Conservation (phyloP, 2,888 invertebrate genomes). For the Chelonus formosanus region DNA sequence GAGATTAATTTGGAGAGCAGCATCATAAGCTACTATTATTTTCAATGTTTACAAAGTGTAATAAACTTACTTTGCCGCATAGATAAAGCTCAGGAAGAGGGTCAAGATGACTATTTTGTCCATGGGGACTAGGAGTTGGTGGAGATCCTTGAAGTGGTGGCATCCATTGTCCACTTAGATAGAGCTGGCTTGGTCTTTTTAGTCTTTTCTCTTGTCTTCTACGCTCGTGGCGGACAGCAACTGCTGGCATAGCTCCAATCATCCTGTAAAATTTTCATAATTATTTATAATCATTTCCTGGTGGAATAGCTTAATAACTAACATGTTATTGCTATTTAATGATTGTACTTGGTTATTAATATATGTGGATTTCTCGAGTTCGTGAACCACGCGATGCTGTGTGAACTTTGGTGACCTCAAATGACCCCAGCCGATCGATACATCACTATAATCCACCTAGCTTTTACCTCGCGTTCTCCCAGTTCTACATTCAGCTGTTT, state of each 20-base stretch:
- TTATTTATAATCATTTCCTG: constrained; percentile 1
- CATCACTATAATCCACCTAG: constrained; percentile 50
- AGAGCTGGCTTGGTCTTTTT: constrained; percentile 72
- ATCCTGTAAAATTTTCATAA: constrained; percentile 66
- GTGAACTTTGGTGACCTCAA: constrained; percentile 62
- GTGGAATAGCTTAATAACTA: not conserved
- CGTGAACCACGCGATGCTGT: constrained; percentile 52
- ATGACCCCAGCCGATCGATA: constrained; percentile 62
- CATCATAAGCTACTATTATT: too few species aligned
- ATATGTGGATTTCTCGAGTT: constrained; percentile 38
- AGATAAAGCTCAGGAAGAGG: constrained; percentile 75
- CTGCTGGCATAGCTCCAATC: constrained; percentile 89
- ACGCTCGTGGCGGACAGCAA: constrained; percentile 83
- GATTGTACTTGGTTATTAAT: constrained; percentile 26
- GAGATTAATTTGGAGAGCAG: too few species aligned
- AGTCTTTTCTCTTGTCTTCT: constrained; percentile 77
- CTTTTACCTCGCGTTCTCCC: constrained; percentile 17
- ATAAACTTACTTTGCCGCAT: constrained; percentile 73
- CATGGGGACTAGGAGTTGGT: constrained; percentile 73
- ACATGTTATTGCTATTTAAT: not conserved
- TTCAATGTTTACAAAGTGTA: not conserved
- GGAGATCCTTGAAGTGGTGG: constrained; percentile 70
- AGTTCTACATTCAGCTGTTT: constrained; percentile 20
- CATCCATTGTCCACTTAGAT: constrained; percentile 73
- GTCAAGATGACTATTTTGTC: constrained; percentile 67